Base-by-base conservation (phyloP, 2,113 vertebrate species). In the Protomyctophum bolini region DNA sequence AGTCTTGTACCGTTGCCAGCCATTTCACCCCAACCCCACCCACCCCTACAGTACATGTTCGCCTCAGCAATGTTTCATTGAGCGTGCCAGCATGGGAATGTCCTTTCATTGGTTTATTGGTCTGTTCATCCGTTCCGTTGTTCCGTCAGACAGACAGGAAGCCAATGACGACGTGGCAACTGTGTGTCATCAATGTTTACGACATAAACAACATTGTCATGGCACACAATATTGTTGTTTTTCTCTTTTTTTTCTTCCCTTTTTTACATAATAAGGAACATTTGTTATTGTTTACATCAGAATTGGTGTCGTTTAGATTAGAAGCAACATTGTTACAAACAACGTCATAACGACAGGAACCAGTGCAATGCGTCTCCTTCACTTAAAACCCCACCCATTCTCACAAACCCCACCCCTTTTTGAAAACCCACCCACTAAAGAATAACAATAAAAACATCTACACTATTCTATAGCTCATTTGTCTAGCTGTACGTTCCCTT, bases 301-400 rank as follows among this genome's bases (percentile, higher is more conserved):
- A 69, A 66, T 7, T 10, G 69, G 28, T 57, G 57, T 12, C 77
- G 74, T 86, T 83, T 76, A 85, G 79, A 83, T 73, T 68, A 73
- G 72, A 83, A 87, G 72, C 68, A 76, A 80, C 68, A 75, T 61
- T 58, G 63, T 52, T 59, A 72, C 33, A 68, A 77, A 70, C 79
- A 81, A 68, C 62, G 48, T 45, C 15, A 14, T 50, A 74, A 68
- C 73, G 47, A 80, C 66, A 74, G 72, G 72, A 83, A 81, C 76
- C 85, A 85, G 85, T 86, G 87, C 86, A 85, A 85, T 55, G 70
- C 77, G 77, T 83, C 72, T 75, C 82, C 82, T 83, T 90, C 76
- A 81, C 63, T 76, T 72, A 21, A 75, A 84, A 81, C 57, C 55
- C 58, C 4, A 57, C 63, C 47, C 58, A n/a, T 28, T 64, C 66